Base-by-base conservation (phyloP, 2,113 vertebrate genomes). In the Gopherus evgoodei region DNA sequence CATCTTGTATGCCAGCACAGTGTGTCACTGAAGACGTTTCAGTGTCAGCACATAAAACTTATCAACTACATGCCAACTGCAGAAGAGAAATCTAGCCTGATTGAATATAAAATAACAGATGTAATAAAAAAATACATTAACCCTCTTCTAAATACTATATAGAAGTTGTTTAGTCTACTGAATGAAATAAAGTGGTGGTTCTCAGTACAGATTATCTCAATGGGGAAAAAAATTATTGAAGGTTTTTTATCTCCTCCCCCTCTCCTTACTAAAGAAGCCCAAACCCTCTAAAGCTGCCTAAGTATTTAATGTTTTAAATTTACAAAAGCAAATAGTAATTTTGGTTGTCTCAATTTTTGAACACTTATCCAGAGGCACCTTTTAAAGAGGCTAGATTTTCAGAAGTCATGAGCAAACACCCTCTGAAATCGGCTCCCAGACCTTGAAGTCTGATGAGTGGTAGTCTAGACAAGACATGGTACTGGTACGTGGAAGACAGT, bases 41-140 rank as follows among this genome's bases (percentile, higher is more conserved):
- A 35, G 5, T 81, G 83, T 82, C 87, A 96, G 72, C 79, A 42
- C 16, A 52, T 44, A 31, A 62, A 84, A 91, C 53, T 57, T 90
- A 81, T 83, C 85, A 27, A 25, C 89, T 42, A 50, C 1, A 1
- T 87, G 79, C 86, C 3, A 27, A 35, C 81, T 59, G 84, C 84
- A 94, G 85, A 96, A 57, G 47, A 59, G 87, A 94, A 90, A 35
- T 49, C 76, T 84, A 75, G 84, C 89, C 72, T 93, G 84, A 49
- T 90, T 94, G 86, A 12, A 90, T 95, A 81, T 50, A 91, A 95
- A 94, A 75, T 91, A 8, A 12, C 29, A 53, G 52, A 42, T 72
- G 47, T 11, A 62, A 91, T 90, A 93, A 90, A 96, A 62, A 11
- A 78, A 47, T 27, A 83, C 14, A 89, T 42, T 83, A 82, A 11